phyloP scores from a whole-genome alignment of 35 echinoderm and acorn worm species.

The Holothuria glaberrima region DNA sequence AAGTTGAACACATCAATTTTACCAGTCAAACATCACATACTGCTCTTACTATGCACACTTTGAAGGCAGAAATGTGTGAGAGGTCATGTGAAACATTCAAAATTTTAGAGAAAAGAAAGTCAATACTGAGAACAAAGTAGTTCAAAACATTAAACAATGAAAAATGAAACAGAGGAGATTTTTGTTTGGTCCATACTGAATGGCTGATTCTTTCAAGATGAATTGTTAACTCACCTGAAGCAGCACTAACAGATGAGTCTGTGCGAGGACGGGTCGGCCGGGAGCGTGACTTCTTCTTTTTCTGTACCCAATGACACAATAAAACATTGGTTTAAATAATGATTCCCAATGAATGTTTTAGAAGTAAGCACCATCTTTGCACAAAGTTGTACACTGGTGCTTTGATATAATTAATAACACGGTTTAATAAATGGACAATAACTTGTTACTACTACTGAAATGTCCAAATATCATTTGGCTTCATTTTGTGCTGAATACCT shows the following conservation, averaged over 20 bases:
- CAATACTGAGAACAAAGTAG: no score
- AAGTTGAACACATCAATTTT: no score
- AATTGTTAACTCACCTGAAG: not conserved
- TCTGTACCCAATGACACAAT: not conserved
- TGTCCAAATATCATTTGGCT: not conserved
- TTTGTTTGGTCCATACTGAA: not conserved
- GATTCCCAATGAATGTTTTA: not conserved
- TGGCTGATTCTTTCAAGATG: not conserved
- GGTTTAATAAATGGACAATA: no score
- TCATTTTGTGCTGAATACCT: not conserved
- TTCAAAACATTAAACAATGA: no score
- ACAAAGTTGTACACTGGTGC: no score
- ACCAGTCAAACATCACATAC: no score
- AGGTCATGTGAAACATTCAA: not conserved
- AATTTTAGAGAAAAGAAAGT: no score
- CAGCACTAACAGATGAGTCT: not conserved
- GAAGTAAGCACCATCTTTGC: no score
- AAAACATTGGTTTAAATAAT: not conserved
- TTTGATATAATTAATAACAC: no score
- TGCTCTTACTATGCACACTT: not conserved
- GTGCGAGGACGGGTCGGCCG: conserved; percentile 1
- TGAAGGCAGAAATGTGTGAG: not conserved
- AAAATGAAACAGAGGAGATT: no score
- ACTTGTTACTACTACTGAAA: no score
- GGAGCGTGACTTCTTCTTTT: conserved; percentile 50